Base-by-base conservation (phyloP, 2,888 invertebrate genomes). In the Myopa tessellatipennis region DNA sequence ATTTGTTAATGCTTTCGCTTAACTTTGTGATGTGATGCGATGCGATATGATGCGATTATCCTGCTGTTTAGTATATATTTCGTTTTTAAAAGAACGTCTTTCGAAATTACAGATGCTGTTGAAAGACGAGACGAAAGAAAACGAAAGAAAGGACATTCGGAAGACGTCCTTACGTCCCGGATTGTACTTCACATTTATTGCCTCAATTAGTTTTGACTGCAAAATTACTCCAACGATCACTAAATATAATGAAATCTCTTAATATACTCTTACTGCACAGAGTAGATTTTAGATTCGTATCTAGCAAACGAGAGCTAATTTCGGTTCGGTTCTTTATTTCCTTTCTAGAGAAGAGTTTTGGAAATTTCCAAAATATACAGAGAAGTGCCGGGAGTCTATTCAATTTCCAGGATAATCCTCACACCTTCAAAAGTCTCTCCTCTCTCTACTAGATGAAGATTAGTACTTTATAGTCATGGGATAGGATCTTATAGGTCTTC, bases 21-120 rank as follows among this genome's bases (percentile, higher is more conserved):
- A 10, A 65, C 38, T 38, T 65, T 38, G 10, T 65, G 14, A 36
- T 65, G 12, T 65, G 65, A 26, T 8, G 26, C 61, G 2, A 5
- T 34, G 18, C 61, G 18, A 1, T 70, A 16, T 36, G 34, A 36
- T 34, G 36, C 55, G 55, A 55, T 55, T 70, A 55, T 55, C 36
- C 52, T 70, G 70, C 70, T 55, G 10, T 70, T 70, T 70, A 70
- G 55, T 55, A 70, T 55, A n/a, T 36, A 55, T 70, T 70, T 55
- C 36, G 26, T 12, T 55, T n/a, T 36, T 6, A 70, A 55, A 70
- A 70, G 52, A 36, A 34, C 55, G 52, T 70, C 34, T 70, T 55
- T 55, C n/a, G 16, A 55, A 68, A 70, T 70, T 70, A 10, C 16
- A 65, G 7, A 38, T 14, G 65, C 34, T 10, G 26, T 18, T 14